These are phyloP conservation scores for Halcyon chelicuti DNA, from an alignment of 2,797 vertebrate species.

Conservation along the genomic window DNA sequence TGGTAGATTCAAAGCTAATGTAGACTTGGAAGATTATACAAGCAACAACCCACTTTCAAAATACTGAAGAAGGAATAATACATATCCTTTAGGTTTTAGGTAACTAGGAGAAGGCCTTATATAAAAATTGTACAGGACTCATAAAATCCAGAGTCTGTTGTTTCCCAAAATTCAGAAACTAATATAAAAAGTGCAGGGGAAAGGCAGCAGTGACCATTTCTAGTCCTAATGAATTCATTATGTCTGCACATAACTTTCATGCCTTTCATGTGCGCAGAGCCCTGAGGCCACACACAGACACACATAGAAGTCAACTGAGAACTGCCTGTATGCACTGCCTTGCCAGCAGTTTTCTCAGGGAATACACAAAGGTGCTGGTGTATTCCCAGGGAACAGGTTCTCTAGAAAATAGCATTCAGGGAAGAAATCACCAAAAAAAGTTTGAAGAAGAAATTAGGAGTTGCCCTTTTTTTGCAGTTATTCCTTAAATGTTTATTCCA, in stretches of 20 bases:
- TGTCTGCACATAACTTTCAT: background rate
- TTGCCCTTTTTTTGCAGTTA: background rate
- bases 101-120: background rate
- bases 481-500: background rate
- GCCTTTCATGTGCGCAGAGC: background rate
- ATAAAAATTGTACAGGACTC: background rate
- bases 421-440: background rate
- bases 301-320: background rate
- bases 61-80: background rate
- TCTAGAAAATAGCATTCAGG: background rate
- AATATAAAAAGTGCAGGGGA: background rate
- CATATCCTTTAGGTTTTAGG: background rate
- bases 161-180: background rate
- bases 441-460: background rate
- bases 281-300: accelerated
- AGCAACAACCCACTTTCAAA: background rate
- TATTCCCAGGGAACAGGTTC: background rate
- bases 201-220: background rate
- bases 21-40: background rate
- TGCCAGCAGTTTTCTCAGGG: background rate
- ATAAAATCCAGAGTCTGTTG: background rate
- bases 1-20: background rate
- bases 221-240: background rate
- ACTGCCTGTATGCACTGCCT: background rate
- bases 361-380: background rate